These are phyloP conservation scores for Sporophila hypoxantha DNA, from an alignment of 2,113 vertebrate genomes.

Conservation along the genomic window DNA sequence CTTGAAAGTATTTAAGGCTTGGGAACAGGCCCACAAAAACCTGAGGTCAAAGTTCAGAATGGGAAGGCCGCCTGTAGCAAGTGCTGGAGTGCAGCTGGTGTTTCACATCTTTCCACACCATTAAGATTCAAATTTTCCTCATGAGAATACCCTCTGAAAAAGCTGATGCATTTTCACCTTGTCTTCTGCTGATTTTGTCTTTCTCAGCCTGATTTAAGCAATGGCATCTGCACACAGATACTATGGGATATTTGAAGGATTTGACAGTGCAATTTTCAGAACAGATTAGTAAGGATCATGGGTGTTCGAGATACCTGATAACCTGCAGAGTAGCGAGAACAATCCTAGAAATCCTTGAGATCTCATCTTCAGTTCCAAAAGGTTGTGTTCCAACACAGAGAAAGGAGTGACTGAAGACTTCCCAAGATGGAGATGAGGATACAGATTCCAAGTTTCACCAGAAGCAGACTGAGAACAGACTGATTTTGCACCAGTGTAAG, in stretches of 20 bases:
- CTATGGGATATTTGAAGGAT: neutral
- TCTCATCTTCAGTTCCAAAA: neutral
- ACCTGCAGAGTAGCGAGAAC: neutral
- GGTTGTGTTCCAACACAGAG: neutral
- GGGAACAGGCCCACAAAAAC: neutral
- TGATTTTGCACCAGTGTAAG: neutral
- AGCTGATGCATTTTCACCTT: neutral
- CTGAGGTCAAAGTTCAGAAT: neutral
- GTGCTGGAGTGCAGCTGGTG: neutral
- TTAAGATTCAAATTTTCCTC: neutral
- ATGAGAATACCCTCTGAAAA: neutral
- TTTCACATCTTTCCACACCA: neutral
- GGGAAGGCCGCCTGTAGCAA: neutral
- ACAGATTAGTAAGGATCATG: neutral
- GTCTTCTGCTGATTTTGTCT: slow-evolving; percentile 13
- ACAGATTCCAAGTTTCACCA: neutral
- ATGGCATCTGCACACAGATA: neutral
- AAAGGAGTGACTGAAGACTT: neutral
- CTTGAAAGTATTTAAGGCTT: neutral
- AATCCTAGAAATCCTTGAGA: slow-evolving; percentile 19
- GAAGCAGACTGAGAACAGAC: neutral
- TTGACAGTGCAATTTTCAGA: neutral
- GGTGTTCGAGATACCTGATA: slow-evolving; percentile 24
- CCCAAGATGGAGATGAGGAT: neutral
- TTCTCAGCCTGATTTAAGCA: neutral